Base-by-base conservation (phyloP, 2,113 vertebrate species). In the Scophthalmus maximus region DNA sequence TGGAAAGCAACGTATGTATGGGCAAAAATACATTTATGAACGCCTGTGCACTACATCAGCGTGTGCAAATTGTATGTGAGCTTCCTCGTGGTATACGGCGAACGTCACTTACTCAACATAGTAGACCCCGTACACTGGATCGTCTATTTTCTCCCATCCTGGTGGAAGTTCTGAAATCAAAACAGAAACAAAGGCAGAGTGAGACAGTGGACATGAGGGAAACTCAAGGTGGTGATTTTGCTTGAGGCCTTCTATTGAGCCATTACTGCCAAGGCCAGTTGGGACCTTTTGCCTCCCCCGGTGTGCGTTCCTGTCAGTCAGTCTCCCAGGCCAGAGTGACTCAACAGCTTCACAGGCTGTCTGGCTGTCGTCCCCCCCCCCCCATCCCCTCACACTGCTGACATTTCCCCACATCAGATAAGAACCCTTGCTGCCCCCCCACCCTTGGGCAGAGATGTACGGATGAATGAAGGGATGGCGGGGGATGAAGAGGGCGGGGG, bases 131-230 rank as follows among this genome's bases (percentile, higher is more conserved):
- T 99, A 99, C 60, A 99, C 96, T 3, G 98, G 98, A 91, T 99
- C 98, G 70, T 99, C 97, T 82, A 99, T 99, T 92, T 97, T 99
- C 92, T 99, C 98, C 98, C 98, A 99, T 82, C 98, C 98, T 82
- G 96, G 91, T 86, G 98, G 98, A 92, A 99, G 92, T 90, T 99
- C 98, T 99, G 90, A 88, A 40, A 65, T n/a, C n/a, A n/a, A 62
- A 68, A 62, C 8, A 17, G 6, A 68, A 1, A 62, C 0, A 74
- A 18, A 20, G 15, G 68, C 32, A 82, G 5, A 66, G 46, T 52
- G 61, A 87, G 55, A 26, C 67, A 42, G 47, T 61, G 32, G 29
- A 60, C 40, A 52, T 1, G 2, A 26, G 17, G 14, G 27, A 77
- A 66, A 56, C 11, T 64, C 7, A 22, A 72, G 27, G 50, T 11